Base-by-base conservation (phyloP, 2,797 vertebrate species). In the Eremophila alpestris region DNA sequence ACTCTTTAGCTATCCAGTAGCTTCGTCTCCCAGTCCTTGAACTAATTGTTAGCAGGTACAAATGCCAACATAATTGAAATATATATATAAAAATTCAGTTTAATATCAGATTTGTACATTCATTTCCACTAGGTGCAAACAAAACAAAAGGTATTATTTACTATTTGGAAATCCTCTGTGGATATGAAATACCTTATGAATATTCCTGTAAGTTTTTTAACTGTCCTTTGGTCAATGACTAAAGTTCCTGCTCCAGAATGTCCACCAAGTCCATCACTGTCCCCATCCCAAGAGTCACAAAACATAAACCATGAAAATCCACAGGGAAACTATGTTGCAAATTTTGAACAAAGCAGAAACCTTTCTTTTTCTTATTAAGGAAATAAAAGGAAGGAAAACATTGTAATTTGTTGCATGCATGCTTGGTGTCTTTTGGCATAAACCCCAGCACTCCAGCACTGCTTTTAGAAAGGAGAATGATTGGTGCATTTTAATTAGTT, bases 261-360 rank as follows among this genome's bases (percentile, higher is more conserved):
- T 63, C 38, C 11, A 59, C 12, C 3, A 49, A 60, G 30, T 24
- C 32, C 7, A n/a, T 29, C 16, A 26, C 21, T 84, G 21, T 51
- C 11, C 8, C 48, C 18, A 59, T 16, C 30, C 26, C 29, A 59
- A 76, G 24, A 46, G 2, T 23, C 43, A 59, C 23, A 48, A 71
- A 70, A 32, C 7, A 32, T 4, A 58, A 77, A 7, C 14, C 19
- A 71, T 23, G 10, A 63, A 82, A 80, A 27, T 24, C 21, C n/a
- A 48, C 30, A 77, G 11, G 16, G 32, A 75, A 49, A 8, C 12
- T n/a, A 16, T 0, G 1, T 20, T 5, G 11, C 3, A n/a, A 23
- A 16, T 34, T 58, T 43, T 87, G 43, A 85, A n/a, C 10, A 76
- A 64, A 64, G 29, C 14, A 38, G 21, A 91, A 88, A 51, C 9